These are phyloP conservation scores for Cistogaster globosa DNA, from an alignment of 2,888 invertebrate genomes.

Conservation along the genomic window DNA sequence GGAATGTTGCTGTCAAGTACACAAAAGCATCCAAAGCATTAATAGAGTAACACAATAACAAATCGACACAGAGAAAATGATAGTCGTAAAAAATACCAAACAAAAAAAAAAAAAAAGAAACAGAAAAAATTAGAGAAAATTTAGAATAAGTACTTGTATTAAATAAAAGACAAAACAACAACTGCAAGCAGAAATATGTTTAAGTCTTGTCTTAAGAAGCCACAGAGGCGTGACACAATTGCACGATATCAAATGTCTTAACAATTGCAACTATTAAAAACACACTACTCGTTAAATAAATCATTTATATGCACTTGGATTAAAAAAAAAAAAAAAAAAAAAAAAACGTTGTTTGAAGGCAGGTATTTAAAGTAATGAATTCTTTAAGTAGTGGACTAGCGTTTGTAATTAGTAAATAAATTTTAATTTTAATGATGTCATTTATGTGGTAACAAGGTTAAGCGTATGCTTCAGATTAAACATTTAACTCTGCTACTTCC, in stretches of 20 bases:
- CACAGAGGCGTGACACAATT: constrained; percentile 73
- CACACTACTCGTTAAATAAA: constrained; percentile 2
- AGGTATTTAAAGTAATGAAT: no score
- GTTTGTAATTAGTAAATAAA: no score
- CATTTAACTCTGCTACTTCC: no score
- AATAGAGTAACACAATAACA: constrained; percentile 19
- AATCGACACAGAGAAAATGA: constrained; percentile 11
- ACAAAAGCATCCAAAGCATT: constrained; percentile 39
- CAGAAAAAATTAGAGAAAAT: constrained; percentile 4
- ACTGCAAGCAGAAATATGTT: constrained; percentile 1
- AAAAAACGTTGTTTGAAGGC: no score
- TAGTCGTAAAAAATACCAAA: background rate
- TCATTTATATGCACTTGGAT: constrained; percentile 2
- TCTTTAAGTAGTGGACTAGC: no score
- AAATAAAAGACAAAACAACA: constrained; percentile 13
- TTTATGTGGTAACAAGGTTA: no score
- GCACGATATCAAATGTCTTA: constrained; percentile 72
- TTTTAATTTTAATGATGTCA: no score
- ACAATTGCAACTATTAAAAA: constrained; percentile 30
- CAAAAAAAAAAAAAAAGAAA: no score
- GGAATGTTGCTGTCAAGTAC: constrained; percentile 67
- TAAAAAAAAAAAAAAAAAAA: no score
- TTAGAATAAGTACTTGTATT: constrained; percentile 38
- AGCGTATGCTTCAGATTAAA: no score
- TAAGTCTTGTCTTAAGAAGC: constrained; percentile 37